Evolutionary conservation across 2,888 invertebrate species (phyloP), one percentile per base, ranked within the genome.

Genomic region (Adelphocoris suturalis): DNA sequence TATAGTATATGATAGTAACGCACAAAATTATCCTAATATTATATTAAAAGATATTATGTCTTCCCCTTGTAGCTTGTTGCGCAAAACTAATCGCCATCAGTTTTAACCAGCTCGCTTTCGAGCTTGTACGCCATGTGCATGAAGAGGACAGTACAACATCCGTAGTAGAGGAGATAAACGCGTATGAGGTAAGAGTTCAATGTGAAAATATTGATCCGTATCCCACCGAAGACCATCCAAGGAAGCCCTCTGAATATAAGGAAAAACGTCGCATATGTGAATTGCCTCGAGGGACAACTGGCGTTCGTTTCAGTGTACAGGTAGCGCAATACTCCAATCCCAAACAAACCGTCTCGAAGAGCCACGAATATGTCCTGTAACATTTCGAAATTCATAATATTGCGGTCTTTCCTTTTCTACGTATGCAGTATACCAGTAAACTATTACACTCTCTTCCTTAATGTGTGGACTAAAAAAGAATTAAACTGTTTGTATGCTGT

Each of bases 201-300:
- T 2, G 37, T 47, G 19, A 11, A 47, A 46, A 86, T 46, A 46
- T 16, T n/a, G 46, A 19, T 68, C 28, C n/a, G 68, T 37, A 86
- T n/a, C 1, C 86, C 86, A 16, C 75, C 75, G 46, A 47, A 55
- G 2, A 75, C 16, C 55, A 86, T 47, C 47, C 47, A 68, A 27
- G 86, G 68, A 1, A 75, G n/a, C 16, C 75, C 86, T 48, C n/a
- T 75, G 47, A 23, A 86, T 37, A 86, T 37, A 3, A 86, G 48
- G 28, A 75, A 75, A 23, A 75, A 86, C 11, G 27, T 16, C 12
- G 86, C 19, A 16, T 75, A 86, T 5, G 68, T 47, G 68, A 86
- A 75, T 14, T 48, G 75, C n/a, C 75, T 68, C 0, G 68, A 23
- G 7, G 68, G 61, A 13, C 14, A 9, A 7, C 37, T 46, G 13